These are phyloP conservation scores for Lepus timidus DNA, from an alignment of 2,113 vertebrate species.

Conservation along the genomic window DNA sequence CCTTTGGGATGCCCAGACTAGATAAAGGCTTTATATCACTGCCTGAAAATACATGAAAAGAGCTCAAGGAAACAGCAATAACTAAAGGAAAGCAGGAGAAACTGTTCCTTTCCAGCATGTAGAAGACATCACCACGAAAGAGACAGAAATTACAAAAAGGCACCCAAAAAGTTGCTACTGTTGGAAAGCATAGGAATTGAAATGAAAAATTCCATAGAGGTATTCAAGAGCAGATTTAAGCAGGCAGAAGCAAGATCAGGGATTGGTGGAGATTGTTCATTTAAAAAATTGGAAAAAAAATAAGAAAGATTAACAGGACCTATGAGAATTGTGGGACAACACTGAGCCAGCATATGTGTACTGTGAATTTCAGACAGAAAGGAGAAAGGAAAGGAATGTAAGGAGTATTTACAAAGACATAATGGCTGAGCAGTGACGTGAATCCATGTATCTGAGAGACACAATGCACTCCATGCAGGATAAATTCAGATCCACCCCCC, in stretches of 20 bases:
- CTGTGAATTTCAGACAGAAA: background rate
- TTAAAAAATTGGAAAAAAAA: background rate
- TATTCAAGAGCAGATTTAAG: background rate
- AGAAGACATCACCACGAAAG: background rate
- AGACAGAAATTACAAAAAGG: background rate
- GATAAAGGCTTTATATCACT: background rate
- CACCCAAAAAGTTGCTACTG: background rate
- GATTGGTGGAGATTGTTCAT: background rate
- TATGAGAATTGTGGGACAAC: background rate
- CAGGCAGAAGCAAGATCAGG: background rate
- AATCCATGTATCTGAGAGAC: background rate
- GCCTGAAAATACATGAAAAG: background rate
- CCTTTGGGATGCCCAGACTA: background rate
- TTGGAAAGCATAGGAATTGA: background rate
- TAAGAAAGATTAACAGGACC: background rate
- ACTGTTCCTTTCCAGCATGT: background rate
- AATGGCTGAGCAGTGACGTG: background rate
- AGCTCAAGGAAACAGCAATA: background rate
- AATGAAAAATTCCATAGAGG: background rate
- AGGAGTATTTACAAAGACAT: background rate
- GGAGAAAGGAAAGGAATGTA: background rate
- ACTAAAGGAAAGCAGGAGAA: background rate
- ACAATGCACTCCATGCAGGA: background rate
- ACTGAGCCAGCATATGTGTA: background rate
- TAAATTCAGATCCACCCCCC: background rate